These are phyloP conservation scores for Tiliacea citrago DNA, from an alignment of 2,888 invertebrate species.

Conservation along the genomic window DNA sequence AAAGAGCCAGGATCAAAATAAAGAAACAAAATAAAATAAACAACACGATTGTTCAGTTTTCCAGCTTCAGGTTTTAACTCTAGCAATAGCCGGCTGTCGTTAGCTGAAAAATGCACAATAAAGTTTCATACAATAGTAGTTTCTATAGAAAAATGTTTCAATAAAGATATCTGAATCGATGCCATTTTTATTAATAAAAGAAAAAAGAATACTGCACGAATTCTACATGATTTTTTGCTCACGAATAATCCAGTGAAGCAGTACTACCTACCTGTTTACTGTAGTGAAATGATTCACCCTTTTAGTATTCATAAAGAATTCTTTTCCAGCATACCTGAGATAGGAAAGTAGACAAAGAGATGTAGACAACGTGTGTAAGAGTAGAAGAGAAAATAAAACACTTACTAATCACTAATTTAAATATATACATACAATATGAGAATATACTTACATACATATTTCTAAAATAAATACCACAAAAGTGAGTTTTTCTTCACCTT, in stretches of 20 bases:
- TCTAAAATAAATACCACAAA: no score
- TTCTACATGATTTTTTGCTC: neutral
- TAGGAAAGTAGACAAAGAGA: no score
- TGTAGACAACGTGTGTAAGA: no score
- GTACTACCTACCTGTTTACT: slow-evolving; percentile 7
- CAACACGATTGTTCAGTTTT: neutral
- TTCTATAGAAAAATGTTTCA: neutral
- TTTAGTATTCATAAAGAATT: neutral
- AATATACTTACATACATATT: no score
- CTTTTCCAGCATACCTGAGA: no score
- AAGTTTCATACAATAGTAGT: neutral
- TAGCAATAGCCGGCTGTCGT: no score
- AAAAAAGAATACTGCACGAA: neutral
- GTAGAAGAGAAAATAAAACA: no score
- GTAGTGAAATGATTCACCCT: slow-evolving; percentile 12
- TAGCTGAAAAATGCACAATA: neutral
- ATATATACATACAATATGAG: no score
- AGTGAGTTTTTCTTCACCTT: no score
- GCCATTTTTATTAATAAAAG: neutral
- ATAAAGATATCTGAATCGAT: neutral
- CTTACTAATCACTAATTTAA: no score
- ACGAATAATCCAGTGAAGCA: neutral
- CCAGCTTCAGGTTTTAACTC: neutral
- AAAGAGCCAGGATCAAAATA: neutral
- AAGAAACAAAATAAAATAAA: no score